These are phyloP conservation scores for Amphipoea oculea DNA, from an alignment of 2,888 invertebrate genomes.

Conservation along the genomic window DNA sequence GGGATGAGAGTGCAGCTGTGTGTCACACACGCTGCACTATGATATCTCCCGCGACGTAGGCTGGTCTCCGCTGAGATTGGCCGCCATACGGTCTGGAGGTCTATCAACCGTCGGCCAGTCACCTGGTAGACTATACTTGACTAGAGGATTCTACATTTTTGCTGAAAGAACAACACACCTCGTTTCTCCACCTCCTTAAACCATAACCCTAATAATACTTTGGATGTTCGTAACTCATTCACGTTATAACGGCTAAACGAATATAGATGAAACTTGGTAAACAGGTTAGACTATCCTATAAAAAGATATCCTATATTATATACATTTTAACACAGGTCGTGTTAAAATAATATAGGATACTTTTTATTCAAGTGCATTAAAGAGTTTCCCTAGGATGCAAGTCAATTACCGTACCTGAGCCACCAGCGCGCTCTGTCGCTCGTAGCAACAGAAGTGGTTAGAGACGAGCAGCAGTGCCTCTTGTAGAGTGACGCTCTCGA, in stretches of 20 bases:
- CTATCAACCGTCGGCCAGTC: too few species aligned
- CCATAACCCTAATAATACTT: background rate
- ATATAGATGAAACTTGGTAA: background rate
- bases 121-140: background rate
- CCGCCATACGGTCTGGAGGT: too few species aligned
- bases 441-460: constrained; percentile 97
- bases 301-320: too few species aligned
- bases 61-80: too few species aligned
- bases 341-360: background rate
- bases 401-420: constrained; percentile 76
- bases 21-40: too few species aligned
- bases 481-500: constrained; percentile 95
- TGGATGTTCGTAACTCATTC: background rate
- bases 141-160: background rate
- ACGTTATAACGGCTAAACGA: background rate
- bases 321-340: background rate
- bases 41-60: too few species aligned
- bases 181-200: background rate
- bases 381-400: background rate
- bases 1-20: too few species aligned
- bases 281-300: background rate
- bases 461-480: constrained; percentile 95
- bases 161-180: background rate
- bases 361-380: background rate
- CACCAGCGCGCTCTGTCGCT: constrained; percentile 91